These are phyloP conservation scores for Mantis religiosa DNA, from an alignment of 2,888 invertebrate genomes.

Conservation along the genomic window DNA sequence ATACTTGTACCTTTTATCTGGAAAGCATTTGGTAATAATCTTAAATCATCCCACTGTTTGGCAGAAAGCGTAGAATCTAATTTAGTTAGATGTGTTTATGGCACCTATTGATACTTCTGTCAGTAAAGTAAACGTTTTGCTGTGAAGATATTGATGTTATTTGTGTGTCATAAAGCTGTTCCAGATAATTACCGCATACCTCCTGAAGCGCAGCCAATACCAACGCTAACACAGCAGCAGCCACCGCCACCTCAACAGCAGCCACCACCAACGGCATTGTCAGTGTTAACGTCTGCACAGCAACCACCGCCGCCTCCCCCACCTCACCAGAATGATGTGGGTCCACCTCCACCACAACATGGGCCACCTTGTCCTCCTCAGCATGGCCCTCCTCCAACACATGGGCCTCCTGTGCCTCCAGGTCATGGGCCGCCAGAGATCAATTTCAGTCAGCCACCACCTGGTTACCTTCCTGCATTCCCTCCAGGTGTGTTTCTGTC, in stretches of 20 bases:
- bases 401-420: constrained; percentile 22
- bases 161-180: no score
- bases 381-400: constrained; percentile 31
- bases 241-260: constrained; percentile 42
- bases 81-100: no score
- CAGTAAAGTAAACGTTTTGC: no score
- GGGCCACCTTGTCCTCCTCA: constrained; percentile 33
- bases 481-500: constrained; percentile 19
- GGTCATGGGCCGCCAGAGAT: constrained; percentile 36
- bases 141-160: no score
- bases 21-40: no score
- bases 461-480: constrained; percentile 48
- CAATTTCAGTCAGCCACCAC: constrained; percentile 54
- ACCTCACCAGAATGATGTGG: constrained; percentile 34
- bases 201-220: background rate
- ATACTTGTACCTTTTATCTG: no score
- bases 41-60: background rate
- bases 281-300: constrained; percentile 10
- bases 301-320: constrained; percentile 47
- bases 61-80: background rate
- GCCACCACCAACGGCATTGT: background rate
- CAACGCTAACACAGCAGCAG: background rate
- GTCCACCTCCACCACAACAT: constrained; percentile 30
- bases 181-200: background rate
- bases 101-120: no score